Evolutionary conservation across 2,888 invertebrate species (phyloP).

Genomic region (Neocrepidodera transversa): DNA sequence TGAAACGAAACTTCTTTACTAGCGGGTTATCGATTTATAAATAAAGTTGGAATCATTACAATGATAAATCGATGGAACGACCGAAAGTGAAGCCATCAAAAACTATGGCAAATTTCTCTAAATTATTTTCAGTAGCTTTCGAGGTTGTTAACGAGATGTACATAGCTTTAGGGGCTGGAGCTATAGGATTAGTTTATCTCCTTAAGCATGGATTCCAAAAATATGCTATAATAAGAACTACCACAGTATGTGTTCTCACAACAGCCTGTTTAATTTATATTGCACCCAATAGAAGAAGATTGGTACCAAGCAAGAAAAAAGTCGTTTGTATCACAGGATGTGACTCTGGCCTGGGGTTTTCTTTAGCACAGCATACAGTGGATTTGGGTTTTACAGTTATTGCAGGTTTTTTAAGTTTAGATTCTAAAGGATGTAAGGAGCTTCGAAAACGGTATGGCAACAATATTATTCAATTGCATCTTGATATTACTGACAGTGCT

Average conservation of each 20-base stretch:
- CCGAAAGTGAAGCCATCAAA: neutral
- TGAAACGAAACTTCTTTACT: neutral
- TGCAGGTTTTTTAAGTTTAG: slow-evolving; percentile 73
- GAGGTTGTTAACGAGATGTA: slow-evolving; percentile 57
- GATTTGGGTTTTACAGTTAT: slow-evolving; percentile 75
- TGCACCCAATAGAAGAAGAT: slow-evolving; percentile 42
- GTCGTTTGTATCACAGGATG: slow-evolving; percentile 82
- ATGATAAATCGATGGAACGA: neutral
- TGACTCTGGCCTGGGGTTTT: slow-evolving; percentile 84
- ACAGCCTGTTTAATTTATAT: slow-evolving; percentile 51
- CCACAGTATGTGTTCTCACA: slow-evolving; percentile 50
- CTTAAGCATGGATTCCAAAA: slow-evolving; percentile 52
- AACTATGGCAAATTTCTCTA: slow-evolving; percentile 42
- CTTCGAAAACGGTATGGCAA: slow-evolving; percentile 57
- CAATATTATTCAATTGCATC: slow-evolving; percentile 61
- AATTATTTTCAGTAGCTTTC: slow-evolving; percentile 44
- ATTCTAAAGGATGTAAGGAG: slow-evolving; percentile 68
- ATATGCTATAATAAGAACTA: slow-evolving; percentile 49
- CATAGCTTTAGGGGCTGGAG: slow-evolving; percentile 54
- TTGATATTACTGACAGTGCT: slow-evolving; percentile 44
- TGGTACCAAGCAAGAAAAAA: slow-evolving; percentile 48
- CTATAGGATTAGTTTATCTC: slow-evolving; percentile 53
- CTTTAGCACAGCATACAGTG: slow-evolving; percentile 69
- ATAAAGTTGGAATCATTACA: neutral
- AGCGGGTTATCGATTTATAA: slow-evolving; percentile 1